These are phyloP conservation scores for Motacilla tschutschensis DNA, from an alignment of 2,113 vertebrate genomes.

Conservation along the genomic window DNA sequence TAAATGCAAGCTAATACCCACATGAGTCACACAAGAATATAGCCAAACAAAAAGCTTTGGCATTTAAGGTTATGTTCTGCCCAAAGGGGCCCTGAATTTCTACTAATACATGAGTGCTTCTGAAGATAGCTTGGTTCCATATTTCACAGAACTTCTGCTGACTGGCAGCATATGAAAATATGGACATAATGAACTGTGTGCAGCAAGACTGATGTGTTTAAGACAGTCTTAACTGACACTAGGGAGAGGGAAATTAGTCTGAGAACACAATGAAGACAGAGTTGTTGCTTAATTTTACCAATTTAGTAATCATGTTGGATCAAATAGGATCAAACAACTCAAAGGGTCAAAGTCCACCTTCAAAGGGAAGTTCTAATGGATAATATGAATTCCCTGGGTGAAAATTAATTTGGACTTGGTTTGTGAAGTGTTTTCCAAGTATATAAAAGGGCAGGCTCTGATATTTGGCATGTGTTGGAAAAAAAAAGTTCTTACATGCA, in stretches of 20 bases:
- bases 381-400: neutral
- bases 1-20: neutral
- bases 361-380: neutral
- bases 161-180: neutral
- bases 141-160: neutral
- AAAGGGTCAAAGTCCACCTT: neutral
- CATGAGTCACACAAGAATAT: neutral
- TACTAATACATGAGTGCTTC: fast-evolving
- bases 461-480: neutral
- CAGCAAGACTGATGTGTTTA: neutral
- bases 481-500: neutral
- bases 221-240: neutral
- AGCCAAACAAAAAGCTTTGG: neutral
- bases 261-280: neutral
- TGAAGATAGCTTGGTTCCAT: neutral
- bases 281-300: neutral
- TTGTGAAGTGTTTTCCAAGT: neutral
- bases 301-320: neutral
- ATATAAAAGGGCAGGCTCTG: neutral
- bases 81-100: neutral
- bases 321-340: neutral
- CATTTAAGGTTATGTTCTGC: neutral
- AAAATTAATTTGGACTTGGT: neutral
- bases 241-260: neutral
- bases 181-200: neutral